A percentile compares a stretch with the other conserved stretches of the same genome.
phyloP scores from a whole-genome alignment of 2,888 invertebrate species.

The Trichacis sp. region DNA sequence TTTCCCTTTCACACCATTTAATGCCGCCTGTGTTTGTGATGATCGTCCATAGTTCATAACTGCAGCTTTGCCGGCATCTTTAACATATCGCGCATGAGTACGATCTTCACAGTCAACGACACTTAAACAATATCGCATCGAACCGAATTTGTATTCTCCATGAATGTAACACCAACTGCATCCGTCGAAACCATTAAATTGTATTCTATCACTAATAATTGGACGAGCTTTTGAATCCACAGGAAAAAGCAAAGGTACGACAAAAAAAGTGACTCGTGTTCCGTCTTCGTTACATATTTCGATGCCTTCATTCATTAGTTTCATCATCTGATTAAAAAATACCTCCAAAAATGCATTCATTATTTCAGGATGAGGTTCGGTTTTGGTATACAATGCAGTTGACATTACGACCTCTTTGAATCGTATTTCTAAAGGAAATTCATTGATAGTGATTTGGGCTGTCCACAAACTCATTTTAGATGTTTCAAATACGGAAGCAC shows the following conservation, averaged over 20 bases:
- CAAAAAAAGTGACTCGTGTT: constrained; percentile 17
- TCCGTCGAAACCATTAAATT: constrained; percentile 32
- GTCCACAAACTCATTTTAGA: constrained; percentile 31
- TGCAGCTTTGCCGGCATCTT: too few relatives aligned
- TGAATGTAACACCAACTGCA: constrained; percentile 34
- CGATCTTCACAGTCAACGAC: not conserved
- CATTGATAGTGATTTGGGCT: constrained; percentile 29
- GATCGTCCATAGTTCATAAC: not conserved
- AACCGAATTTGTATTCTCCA: constrained; percentile 16
- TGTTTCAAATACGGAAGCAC: constrained; percentile 32
- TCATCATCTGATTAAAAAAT: constrained; percentile 8
- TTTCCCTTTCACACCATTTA: constrained; percentile 30
- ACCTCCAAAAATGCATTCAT: constrained; percentile 36
- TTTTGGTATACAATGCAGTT: constrained; percentile 25
- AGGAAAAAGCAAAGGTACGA: constrained; percentile 26
- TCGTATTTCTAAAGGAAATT: constrained; percentile 19
- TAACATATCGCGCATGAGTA: not conserved
- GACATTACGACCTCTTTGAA: constrained; percentile 26
- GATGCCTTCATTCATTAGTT: constrained; percentile 23
- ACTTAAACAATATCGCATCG: not conserved
- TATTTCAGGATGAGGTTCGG: constrained; percentile 29
- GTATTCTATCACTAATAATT: constrained; percentile 10
- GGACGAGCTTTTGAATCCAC: constrained; percentile 29
- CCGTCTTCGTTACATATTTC: constrained; percentile 9
- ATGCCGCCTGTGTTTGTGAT: too few relatives aligned